Conservation (phyloP, 1,140 invertebrate species). For the Condylostylus longicornis region DNA sequence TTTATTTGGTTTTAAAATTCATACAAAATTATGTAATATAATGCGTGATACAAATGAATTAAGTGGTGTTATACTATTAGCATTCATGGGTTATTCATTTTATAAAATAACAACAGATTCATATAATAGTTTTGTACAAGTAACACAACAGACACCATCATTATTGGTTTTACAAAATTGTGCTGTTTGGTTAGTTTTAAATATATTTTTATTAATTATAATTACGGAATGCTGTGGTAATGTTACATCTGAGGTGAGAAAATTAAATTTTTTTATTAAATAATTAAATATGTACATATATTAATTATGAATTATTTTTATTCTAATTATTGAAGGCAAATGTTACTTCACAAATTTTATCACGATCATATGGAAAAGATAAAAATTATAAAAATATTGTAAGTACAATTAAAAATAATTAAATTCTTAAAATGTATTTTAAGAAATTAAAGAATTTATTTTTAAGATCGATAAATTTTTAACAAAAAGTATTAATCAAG, state of each 20-base stretch:
- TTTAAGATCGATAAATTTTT: constrained; percentile 28
- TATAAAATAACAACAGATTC: constrained; percentile 30
- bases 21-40: constrained; percentile 24
- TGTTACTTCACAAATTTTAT: constrained; percentile 21
- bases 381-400: constrained; percentile 29
- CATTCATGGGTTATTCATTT: constrained; percentile 27
- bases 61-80: constrained; percentile 25
- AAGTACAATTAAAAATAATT: no score
- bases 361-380: constrained; percentile 22
- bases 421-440: no score
- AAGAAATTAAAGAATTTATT: constrained; percentile 1
- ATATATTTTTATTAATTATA: constrained; percentile 18
- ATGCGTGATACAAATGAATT: constrained; percentile 25
- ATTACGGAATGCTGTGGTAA: constrained; percentile 20
- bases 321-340: constrained; percentile 18
- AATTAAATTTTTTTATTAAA: not conserved
- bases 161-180: constrained; percentile 22
- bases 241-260: constrained; percentile 21
- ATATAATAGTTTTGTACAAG: constrained; percentile 28
- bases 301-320: constrained; percentile 4
- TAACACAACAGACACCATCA: constrained; percentile 20
- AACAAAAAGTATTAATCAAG: constrained; percentile 29
- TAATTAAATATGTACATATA: not conserved
- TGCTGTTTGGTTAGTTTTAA: constrained; percentile 19
- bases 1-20: constrained; percentile 25